Base-by-base conservation (phyloP, 2,113 vertebrate species). In the Phaethon lepturus region DNA sequence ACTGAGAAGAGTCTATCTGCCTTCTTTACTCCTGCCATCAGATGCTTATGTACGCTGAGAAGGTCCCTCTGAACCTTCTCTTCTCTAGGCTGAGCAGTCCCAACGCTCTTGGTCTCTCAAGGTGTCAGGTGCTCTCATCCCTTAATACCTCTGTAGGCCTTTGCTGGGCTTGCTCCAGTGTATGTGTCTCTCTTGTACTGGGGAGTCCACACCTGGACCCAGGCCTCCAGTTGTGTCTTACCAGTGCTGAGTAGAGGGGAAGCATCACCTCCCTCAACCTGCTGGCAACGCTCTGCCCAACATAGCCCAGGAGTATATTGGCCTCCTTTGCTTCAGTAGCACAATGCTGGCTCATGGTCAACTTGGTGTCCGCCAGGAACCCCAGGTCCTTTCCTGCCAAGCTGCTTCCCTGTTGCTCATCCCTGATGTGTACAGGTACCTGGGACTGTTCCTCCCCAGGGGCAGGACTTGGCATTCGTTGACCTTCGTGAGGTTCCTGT, bases 31-130 rank as follows among this genome's bases (percentile, higher is more conserved):
- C 28, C 47, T 9, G 24, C 33, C 4, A 1, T 2, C 0, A 4
- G 52, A 10, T 56, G 11, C 42, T 73, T 10, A 42, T 47, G 7
- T 7, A 0, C 0, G 0, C 13, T 8, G 10, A 14, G 22, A 7
- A 7, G 49, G 49, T 81, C 13, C 44, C 29, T 58, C 52, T 9
- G 90, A 20, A 42, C 6, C 20, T 42, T 31, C 10, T 68, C 79
- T 49, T 31, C 66, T 52, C 15, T 18, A 38, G 15, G 35, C 58
- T 73, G 45, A 59, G 38, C 66, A 38, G 26, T 45, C 47, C 38
- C 29, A 35, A 38, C 38, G 8, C 38, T 38, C 38, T 38, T 38
- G 20, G 16, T 31, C 58, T 62, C 45, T 68, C 8, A 0, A 31
- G 13, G 6, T 17, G 63, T 47, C 55, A 18, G 17, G 7, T 16